These are phyloP conservation scores for Aquatica leii DNA, from an alignment of 2,888 invertebrate genomes.

Conservation along the genomic window DNA sequence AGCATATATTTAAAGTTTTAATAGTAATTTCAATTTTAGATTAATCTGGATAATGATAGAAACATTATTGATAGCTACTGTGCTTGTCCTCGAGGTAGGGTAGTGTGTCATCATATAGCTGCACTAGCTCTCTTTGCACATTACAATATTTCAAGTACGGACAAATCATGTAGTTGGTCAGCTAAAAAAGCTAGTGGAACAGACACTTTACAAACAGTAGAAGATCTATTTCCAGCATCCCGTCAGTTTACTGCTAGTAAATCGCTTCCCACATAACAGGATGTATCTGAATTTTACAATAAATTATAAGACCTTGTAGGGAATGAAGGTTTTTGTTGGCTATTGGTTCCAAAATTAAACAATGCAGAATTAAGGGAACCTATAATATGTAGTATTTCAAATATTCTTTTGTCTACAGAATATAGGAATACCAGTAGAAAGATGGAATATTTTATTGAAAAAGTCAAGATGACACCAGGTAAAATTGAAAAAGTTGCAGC, in stretches of 20 bases:
- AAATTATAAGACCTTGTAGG: too few species aligned
- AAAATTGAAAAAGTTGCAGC: too few species aligned
- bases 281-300: background rate
- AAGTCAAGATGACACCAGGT: too few species aligned
- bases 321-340: too few species aligned
- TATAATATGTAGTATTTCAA: too few species aligned
- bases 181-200: background rate
- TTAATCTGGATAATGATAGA: too few species aligned
- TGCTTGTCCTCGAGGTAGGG: too few species aligned
- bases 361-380: background rate
- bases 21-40: background rate
- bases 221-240: background rate
- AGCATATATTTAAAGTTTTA: background rate
- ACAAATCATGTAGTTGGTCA: background rate
- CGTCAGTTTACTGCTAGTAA: too few species aligned
- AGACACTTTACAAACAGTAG: background rate
- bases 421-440: background rate
- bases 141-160: background rate
- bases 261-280: background rate
- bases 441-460: background rate
- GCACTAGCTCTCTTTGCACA: background rate
- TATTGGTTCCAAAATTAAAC: too few species aligned
- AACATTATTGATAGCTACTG: too few species aligned
- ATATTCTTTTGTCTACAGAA: background rate
- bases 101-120: background rate